Percentiles rank a stretch among this genome's conserved stretches.
Evolutionary conservation across 2,888 invertebrate species (phyloP).

Genomic region (Eudasyphora cyanicolor): DNA sequence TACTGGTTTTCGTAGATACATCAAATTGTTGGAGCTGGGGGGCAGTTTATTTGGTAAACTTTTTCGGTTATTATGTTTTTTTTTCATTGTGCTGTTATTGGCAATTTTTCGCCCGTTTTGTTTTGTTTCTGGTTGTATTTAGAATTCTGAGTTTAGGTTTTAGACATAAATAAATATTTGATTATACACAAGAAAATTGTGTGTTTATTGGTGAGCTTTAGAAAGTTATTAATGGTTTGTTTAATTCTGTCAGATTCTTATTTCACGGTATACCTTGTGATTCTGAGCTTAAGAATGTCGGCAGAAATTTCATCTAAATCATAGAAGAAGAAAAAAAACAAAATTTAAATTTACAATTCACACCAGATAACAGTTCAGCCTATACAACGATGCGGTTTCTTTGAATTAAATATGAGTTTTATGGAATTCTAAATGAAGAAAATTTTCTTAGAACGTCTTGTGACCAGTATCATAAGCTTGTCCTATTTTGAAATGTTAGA

Average conservation of each 20-base stretch:
- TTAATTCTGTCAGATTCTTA: background rate
- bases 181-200: no score
- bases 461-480: background rate
- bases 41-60: background rate
- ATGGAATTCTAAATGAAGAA: background rate
- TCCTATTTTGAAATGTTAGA: background rate
- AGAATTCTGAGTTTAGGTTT: background rate
- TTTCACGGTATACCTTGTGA: background rate
- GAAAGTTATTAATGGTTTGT: background rate
- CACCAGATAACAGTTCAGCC: background rate
- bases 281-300: background rate
- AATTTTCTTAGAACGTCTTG: background rate
- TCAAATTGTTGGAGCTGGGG: background rate
- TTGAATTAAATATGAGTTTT: background rate
- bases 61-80: background rate
- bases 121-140: background rate
- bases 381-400: background rate
- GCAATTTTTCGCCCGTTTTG: background rate
- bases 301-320: slow-evolving; percentile 15
- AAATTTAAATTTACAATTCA: no score
- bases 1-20: background rate
- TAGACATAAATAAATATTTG: background rate
- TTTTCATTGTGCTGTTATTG: background rate
- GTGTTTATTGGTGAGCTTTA: background rate
- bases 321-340: background rate